Conservation (phyloP, 2,113 vertebrate species). For the Aldabrachelys gigantea region DNA sequence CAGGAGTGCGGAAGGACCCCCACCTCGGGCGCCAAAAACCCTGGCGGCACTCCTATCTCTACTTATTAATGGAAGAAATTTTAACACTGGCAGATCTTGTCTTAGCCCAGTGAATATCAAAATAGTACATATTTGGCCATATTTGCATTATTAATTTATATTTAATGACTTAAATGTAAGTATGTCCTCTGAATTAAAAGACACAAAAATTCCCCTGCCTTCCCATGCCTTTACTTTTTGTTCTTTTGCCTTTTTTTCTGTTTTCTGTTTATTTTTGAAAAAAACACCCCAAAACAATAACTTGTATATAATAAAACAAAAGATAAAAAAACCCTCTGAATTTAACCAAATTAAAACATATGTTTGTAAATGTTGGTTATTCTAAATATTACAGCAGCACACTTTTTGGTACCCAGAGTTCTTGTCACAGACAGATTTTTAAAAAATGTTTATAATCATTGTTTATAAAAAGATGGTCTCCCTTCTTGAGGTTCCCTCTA, state of each 20-base stretch:
- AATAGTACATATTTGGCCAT: neutral
- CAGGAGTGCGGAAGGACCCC: too few relatives aligned
- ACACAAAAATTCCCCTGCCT: neutral
- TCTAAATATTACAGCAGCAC: neutral
- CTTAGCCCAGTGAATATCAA: neutral
- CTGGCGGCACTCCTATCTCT: too few relatives aligned
- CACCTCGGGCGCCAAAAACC: too few relatives aligned
- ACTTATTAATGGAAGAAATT: neutral
- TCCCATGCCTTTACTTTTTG: too few relatives aligned
- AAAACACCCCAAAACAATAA: too few relatives aligned
- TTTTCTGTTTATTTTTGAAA: too few relatives aligned
- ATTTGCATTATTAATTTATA: neutral
- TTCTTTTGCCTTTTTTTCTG: too few relatives aligned
- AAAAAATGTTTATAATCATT: neutral
- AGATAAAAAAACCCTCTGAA: too few relatives aligned
- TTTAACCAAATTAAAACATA: too few relatives aligned
- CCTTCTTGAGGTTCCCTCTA: neutral
- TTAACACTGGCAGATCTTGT: neutral
- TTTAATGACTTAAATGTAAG: conserved; percentile 3
- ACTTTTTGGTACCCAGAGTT: neutral
- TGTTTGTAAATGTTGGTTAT: neutral
- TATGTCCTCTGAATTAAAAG: neutral
- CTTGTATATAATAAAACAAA: too few relatives aligned
- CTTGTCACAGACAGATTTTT: neutral
- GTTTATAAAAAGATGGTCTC: neutral